phyloP scores from a whole-genome alignment of 2,888 invertebrate species.

The Pherbina coryleti region DNA sequence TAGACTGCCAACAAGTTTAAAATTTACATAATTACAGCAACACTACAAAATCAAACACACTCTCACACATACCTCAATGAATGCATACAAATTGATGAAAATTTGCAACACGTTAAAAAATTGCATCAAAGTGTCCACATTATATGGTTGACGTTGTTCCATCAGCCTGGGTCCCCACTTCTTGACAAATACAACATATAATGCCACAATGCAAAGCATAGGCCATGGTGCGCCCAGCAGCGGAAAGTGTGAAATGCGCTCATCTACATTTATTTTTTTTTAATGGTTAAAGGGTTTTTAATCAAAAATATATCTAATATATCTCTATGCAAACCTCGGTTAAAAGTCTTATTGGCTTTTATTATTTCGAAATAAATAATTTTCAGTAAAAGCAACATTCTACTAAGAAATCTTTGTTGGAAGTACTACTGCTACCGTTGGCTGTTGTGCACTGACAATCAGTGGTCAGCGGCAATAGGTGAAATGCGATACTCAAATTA shows the following conservation, averaged over 20 bases:
- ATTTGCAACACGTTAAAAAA: slow-evolving; percentile 76
- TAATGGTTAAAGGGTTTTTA: background rate
- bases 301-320: background rate
- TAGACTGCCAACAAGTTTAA: slow-evolving; percentile 26
- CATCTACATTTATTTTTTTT: slow-evolving; percentile 43
- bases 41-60: background rate
- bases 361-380: background rate
- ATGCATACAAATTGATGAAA: slow-evolving; percentile 46
- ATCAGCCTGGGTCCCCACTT: slow-evolving; percentile 78
- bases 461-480: too few species aligned
- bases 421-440: background rate
- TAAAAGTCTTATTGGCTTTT: background rate
- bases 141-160: slow-evolving; percentile 75
- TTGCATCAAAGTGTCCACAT: slow-evolving; percentile 76
- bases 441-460: too few species aligned
- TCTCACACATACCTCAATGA: slow-evolving; percentile 42
- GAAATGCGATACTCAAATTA: too few species aligned
- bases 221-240: slow-evolving; percentile 78
- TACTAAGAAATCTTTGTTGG: background rate
- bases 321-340: background rate
- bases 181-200: slow-evolving; percentile 78
- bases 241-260: slow-evolving; percentile 74
- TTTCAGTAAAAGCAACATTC: background rate
- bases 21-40: background rate
- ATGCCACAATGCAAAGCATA: slow-evolving; percentile 71